Base-by-base conservation (phyloP, 2,113 vertebrate genomes). In the Callipepla californica region DNA sequence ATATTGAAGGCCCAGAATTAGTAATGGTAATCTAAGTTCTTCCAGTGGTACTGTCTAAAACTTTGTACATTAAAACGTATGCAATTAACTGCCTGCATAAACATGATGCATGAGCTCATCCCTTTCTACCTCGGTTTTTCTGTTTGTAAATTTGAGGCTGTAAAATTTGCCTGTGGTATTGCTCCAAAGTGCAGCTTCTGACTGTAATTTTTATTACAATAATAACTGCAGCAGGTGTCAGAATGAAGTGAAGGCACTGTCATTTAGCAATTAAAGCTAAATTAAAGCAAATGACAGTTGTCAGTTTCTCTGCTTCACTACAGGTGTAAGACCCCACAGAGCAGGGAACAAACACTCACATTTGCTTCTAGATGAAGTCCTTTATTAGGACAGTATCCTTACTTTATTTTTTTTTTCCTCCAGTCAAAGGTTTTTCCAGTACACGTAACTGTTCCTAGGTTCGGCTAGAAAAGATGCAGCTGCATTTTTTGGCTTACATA, bases 401-500 rank as follows among this genome's bases (percentile, higher is more conserved):
- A 94, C 17, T 57, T 84, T 83, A 87, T 36, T 38, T 23, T 8
- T 21, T 32, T 42, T 25, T 1, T 3, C 4, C 11, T 8, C 30
- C 4, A 2, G 18, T 90, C 62, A 91, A 94, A 94, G 62, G 18
- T 79, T 97, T 96, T 97, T 93, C 93, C 87, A 97, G 95, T 95
- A 94, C 96, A 95, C 73, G 89, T 80, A 85, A 84, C 85, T 93
- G 79, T 9, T 87, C 72, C 87, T 94, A 97, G 93, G 92, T 97
- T 97, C 85, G 85, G 96, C 90, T 96, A 93, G 96, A 98, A 96
- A 97, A 92, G 94, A 96, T 90, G 94, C 96, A 97, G 98, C 97
- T 96, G 96, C 63, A 10, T 38, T 84, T 83, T 80, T 90, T 96
- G 96, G 94, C 93, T 96, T 91, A 55, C 28, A 47, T 16, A 94